Percentiles rank a stretch among this genome's conserved stretches.
Evolutionary conservation across 2,888 invertebrate species (phyloP).

Genomic region (Tethea ocularis): DNA sequence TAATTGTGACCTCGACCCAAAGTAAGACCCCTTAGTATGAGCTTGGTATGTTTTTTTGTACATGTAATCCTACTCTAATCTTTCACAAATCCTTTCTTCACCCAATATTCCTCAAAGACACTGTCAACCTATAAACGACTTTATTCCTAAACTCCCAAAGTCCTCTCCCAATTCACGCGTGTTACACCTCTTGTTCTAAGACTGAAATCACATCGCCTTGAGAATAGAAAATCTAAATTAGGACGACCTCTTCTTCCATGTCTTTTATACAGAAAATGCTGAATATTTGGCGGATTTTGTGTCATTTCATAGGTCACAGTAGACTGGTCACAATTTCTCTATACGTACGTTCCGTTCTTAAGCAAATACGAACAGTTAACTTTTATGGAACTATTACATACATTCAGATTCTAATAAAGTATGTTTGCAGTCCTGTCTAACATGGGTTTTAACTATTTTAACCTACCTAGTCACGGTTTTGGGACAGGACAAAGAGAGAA

Average conservation of each 20-base stretch:
- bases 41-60: conserved; percentile 11
- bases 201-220: conserved; percentile 60
- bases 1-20: too few relatives aligned
- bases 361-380: conserved; percentile 72
- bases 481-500: not conserved
- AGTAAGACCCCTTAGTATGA: too few relatives aligned
- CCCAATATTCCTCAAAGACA: conserved; percentile 54
- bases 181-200: conserved; percentile 65
- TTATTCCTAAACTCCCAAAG: conserved; percentile 43
- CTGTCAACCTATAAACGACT: conserved; percentile 43
- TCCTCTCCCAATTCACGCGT: conserved; percentile 33
- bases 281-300: conserved; percentile 31
- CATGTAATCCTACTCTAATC: conserved; percentile 33
- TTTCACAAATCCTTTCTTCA: conserved; percentile 56
- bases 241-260: conserved; percentile 49
- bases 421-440: conserved; percentile 51
- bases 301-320: conserved; percentile 37
- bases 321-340: conserved; percentile 37
- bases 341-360: conserved; percentile 49
- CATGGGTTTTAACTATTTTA: not conserved
- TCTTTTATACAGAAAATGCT: conserved; percentile 29
- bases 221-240: conserved; percentile 62
- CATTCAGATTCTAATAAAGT: conserved; percentile 65
- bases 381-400: conserved; percentile 75
- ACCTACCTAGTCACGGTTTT: not conserved